Evolutionary conservation across 2,113 vertebrate genomes (phyloP), one percentile per base, ranked within the genome.

Genomic region (Phylloscopus trochiloides): DNA sequence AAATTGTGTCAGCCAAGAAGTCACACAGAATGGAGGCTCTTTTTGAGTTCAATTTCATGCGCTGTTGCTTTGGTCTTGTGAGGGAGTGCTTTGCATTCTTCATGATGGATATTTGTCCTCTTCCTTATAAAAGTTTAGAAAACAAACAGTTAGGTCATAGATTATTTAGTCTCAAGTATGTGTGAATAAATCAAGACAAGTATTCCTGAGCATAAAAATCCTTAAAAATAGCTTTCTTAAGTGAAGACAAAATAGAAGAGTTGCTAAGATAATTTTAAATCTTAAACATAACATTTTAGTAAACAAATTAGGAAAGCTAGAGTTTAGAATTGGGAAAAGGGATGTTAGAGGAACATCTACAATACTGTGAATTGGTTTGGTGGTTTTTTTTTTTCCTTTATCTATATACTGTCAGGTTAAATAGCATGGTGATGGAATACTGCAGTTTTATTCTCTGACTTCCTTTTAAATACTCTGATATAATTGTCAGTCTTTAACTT

Each of bases 21-120:
- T 98, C 97, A 96, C 95, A 98, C 94, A 97, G 97, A 98, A 98
- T 97, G 97, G 97, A 98, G 94, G 95, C 97, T 98, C 95, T 98
- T 98, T 98, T 97, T 97, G 95, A 97, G 98, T 98, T 98, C 97
- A 98, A 98, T 98, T 98, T 98, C 98, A 98, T 98, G 98, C 98
- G 98, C 97, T 97, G 96, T 97, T 98, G 97, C 97, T 96, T 98
- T 98, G 95, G 96, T 97, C 95, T 97, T 97, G 91, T 96, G 94
- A 98, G 90, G 80, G 91, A 97, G 91, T 97, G 92, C 90, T 97
- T 94, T 95, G 92, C 92, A 96, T 97, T 97, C 96, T 89, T 98
- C 96, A 91, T 81, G 92, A 97, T 91, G 77, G 75, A 91, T 92
- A 93, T 94, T 96, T 90, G 94, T 94, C 79, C 34, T 94, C 84